These are phyloP conservation scores for Ascidia mentula DNA, from an alignment of 23 tunicate species.

Conservation along the genomic window DNA sequence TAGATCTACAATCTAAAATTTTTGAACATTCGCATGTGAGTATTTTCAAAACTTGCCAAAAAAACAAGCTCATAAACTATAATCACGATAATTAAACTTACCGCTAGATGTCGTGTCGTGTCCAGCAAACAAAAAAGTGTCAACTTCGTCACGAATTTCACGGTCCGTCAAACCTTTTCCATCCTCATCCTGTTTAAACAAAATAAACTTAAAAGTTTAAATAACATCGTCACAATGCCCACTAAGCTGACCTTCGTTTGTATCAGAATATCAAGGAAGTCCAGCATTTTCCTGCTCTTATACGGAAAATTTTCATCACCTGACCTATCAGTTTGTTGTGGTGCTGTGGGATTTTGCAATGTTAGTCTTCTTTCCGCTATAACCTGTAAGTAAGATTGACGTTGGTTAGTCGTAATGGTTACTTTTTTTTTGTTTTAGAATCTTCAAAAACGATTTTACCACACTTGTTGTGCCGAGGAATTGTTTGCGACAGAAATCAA, in stretches of 20 bases:
- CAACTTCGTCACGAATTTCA: slow-evolving; percentile 64
- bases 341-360: not conserved
- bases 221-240: not conserved
- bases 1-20: no score
- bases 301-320: not conserved
- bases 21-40: no score
- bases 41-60: no score
- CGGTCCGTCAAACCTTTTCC: slow-evolving; percentile 50
- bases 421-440: no score
- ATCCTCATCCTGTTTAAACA: slow-evolving; percentile 28
- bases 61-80: no score
- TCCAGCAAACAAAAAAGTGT: slow-evolving; percentile 76
- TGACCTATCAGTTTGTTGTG: not conserved
- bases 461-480: no score
- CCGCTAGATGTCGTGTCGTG: slow-evolving; percentile 76
- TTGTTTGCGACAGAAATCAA: no score
- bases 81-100: no score
- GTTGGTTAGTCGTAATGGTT: no score
- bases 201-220: not conserved
- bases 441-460: no score
- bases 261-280: slow-evolving; percentile 63
- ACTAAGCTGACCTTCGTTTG: slow-evolving; percentile 37
- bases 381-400: no score
- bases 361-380: not conserved
- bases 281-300: slow-evolving; percentile 8